Conservation (phyloP, 2,113 vertebrate species). For the Myxocyprinus asiaticus region DNA sequence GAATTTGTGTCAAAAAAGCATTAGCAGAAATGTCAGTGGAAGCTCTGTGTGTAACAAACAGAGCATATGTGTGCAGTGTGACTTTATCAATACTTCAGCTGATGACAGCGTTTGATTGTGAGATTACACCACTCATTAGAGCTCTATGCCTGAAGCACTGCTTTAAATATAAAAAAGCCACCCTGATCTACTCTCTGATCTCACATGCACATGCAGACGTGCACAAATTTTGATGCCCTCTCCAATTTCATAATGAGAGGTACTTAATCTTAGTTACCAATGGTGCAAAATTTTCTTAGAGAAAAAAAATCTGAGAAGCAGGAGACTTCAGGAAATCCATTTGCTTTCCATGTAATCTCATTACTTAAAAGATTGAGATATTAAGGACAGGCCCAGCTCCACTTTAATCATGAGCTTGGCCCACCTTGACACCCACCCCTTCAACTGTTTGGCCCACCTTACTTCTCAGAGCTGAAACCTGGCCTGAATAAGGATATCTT, state of each 20-base stretch:
- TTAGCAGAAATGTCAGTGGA: constrained; percentile 13
- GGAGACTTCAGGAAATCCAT: too few species aligned
- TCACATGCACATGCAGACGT: constrained; percentile 9
- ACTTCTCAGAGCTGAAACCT: too few species aligned
- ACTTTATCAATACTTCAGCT: not conserved
- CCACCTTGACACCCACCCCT: too few species aligned
- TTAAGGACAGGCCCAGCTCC: too few species aligned
- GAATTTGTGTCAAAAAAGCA: constrained; percentile 2
- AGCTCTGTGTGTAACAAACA: not conserved
- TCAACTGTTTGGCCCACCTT: too few species aligned
- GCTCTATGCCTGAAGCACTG: constrained; percentile 32
- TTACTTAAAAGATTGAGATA: too few species aligned
- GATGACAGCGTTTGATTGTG: constrained; percentile 21
- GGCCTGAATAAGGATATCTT: too few species aligned
- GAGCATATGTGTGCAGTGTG: constrained; percentile 12
- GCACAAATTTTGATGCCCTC: constrained; percentile 15
- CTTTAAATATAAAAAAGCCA: constrained; percentile 37
- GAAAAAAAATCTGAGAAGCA: too few species aligned
- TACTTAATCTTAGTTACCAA: constrained; percentile 36
- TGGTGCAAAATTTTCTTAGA: constrained; percentile 22
- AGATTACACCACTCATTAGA: constrained; percentile 44
- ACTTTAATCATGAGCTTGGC: too few species aligned
- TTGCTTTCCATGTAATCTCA: too few species aligned
- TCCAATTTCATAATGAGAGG: constrained; percentile 32
- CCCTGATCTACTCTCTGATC: constrained; percentile 11